Base-by-base conservation (phyloP, 92 coral and sea anemone species). In the Muricea muricata region DNA sequence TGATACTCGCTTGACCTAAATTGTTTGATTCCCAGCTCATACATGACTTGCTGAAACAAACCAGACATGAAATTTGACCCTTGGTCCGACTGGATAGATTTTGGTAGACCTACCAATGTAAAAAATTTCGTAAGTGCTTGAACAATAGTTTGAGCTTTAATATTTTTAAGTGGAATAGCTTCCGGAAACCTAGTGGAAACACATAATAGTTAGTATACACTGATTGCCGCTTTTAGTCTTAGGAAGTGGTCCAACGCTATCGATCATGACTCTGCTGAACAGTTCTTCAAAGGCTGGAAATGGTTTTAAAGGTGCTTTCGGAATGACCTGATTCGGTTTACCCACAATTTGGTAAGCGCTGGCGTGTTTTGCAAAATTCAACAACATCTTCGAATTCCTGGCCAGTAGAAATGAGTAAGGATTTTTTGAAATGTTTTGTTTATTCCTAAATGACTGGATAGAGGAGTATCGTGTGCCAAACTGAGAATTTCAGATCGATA, bases 21-120 rank as follows among this genome's bases (percentile, higher is more conserved):
- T 34, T 78, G 87, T 13, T 72, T 80, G 33, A 92, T 89, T 23
- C 73, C 74, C 17, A 92, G 70, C 55, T 86, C 89, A n/a, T 89
- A 52, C 94, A 92, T 92, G 20, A 89, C 92, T 86, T 92, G 84
- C 70, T 92, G 92, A 83, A 89, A 89, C 55, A 86, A 31, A 10
- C 89, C 83, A 28, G 90, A 75, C 94, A 81, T 91, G 42, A 88
- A 91, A 52, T 91, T 91, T 20, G 92, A 87, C 47, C 94, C 93
- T 84, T 91, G 90, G 80, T 91, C 87, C 11, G 90, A 87, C 86
- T 91, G 91, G 71, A 85, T 88, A 1, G 89, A 81, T 41, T 61
- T 88, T 6, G 92, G 94, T 10, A 91, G 85, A 20, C 90, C 92
- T 69, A 87, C 33, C 35, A 85, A 58, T 35, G 90, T 68, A 47